phyloP scores from a whole-genome alignment of 2,888 invertebrate genomes.

The Chesias legatella region DNA sequence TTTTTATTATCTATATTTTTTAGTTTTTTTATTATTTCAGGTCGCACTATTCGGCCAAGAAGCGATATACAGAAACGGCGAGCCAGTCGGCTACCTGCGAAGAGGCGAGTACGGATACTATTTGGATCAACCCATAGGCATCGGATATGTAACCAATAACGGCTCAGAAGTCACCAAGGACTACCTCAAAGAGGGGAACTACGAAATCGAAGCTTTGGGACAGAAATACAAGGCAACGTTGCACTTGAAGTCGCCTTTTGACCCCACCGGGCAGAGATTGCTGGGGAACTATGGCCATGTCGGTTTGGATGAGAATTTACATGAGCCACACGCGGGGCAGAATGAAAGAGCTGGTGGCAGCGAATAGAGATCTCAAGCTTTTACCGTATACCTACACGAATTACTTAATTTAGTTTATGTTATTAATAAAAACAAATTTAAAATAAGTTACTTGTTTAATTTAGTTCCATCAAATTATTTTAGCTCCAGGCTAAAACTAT shows the following conservation, averaged over 20 bases:
- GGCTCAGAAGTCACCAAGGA: conserved; percentile 83
- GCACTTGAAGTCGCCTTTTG: conserved; percentile 89
- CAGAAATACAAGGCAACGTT: conserved; percentile 84
- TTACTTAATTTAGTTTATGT: too few species aligned
- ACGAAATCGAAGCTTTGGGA: conserved; percentile 91
- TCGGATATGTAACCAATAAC: conserved; percentile 80
- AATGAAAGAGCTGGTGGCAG: conserved; percentile 73
- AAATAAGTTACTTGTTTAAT: too few species aligned
- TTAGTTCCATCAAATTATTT: too few species aligned
- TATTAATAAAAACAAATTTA: too few species aligned
- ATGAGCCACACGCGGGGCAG: conserved; percentile 70
- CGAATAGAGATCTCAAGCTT: conserved; percentile 63
- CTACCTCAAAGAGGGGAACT: conserved; percentile 85
- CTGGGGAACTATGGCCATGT: conserved; percentile 83
- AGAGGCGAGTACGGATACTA: conserved; percentile 88
- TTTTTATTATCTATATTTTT: too few species aligned
- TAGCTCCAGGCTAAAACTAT: too few species aligned
- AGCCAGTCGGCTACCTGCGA: conserved; percentile 88
- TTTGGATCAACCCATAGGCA: conserved; percentile 78
- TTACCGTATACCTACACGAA: neutral
- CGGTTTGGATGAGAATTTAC: conserved; percentile 62
- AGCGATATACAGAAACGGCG: conserved; percentile 88
- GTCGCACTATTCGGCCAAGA: conserved; percentile 92
- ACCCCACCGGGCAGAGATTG: conserved; percentile 87
- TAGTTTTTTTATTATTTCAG: too few species aligned